phyloP scores from a whole-genome alignment of 2,113 vertebrate species.

The Riparia riparia region DNA sequence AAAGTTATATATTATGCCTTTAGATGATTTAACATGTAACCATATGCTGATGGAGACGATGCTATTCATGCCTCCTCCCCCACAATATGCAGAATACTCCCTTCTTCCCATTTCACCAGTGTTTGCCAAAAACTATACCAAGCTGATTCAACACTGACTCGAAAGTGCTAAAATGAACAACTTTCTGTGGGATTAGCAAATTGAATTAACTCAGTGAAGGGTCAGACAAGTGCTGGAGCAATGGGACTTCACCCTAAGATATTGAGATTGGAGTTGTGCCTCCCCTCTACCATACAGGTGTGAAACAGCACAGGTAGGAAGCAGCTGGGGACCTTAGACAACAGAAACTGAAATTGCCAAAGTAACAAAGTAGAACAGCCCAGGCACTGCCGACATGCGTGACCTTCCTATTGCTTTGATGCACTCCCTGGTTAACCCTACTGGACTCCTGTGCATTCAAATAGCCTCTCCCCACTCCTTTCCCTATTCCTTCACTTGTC shows the following conservation, averaged over 20 bases:
- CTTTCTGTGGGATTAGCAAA: background rate
- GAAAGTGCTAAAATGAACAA: conserved; percentile 3
- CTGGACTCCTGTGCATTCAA: background rate
- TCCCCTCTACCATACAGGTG: background rate
- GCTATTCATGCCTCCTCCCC: conserved; percentile 11
- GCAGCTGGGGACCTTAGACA: background rate
- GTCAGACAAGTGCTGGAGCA: background rate
- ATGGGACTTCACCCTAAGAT: background rate
- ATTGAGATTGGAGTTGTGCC: background rate
- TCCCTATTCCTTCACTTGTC: background rate
- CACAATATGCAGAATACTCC: conserved; percentile 27
- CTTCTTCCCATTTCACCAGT: background rate
- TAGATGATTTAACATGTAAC: conserved; percentile 8
- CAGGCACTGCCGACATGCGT: accelerated
- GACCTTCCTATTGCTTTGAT: background rate
- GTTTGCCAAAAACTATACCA: background rate
- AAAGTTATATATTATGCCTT: background rate
- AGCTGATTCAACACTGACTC: background rate
- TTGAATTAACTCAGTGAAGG: background rate
- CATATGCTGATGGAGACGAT: conserved; percentile 1
- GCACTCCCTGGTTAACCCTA: background rate
- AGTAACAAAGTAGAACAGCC: background rate
- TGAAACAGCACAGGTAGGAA: background rate
- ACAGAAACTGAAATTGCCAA: background rate
- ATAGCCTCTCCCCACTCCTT: background rate